Conservation (phyloP, 2,888 invertebrate species). For the Antheraea yamamai region DNA sequence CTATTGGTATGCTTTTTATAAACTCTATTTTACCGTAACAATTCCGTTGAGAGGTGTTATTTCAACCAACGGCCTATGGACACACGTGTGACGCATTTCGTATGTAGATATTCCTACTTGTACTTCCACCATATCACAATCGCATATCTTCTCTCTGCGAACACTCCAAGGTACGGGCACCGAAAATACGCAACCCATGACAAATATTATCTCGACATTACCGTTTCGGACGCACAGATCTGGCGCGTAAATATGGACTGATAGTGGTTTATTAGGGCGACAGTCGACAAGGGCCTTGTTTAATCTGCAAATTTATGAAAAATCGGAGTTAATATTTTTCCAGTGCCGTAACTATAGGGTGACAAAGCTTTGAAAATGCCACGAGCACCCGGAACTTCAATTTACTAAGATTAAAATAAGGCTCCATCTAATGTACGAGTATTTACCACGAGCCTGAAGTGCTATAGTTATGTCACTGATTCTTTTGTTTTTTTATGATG, state of each 20-base stretch:
- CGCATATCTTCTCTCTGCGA: slow-evolving; percentile 69
- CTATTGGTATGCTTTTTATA: neutral
- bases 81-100: slow-evolving; percentile 67
- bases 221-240: slow-evolving; percentile 61
- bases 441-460: no score
- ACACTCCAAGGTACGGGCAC: slow-evolving; percentile 64
- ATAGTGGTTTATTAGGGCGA: slow-evolving; percentile 59
- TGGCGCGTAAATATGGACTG: slow-evolving; percentile 64
- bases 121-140: slow-evolving; percentile 70
- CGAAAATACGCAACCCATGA: slow-evolving; percentile 63
- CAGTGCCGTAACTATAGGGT: no score
- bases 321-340: neutral
- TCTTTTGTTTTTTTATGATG: no score
- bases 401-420: no score
- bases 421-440: no score
- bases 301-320: slow-evolving; percentile 46
- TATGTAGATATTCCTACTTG: slow-evolving; percentile 67
- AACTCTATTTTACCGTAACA: slow-evolving; percentile 53
- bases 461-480: no score
- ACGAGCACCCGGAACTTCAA: no score
- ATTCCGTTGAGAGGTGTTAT: slow-evolving; percentile 59
- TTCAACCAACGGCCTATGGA: slow-evolving; percentile 62
- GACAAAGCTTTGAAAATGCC: no score
- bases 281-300: slow-evolving; percentile 65
- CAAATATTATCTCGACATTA: slow-evolving; percentile 61